Base-by-base conservation (phyloP, 2,797 vertebrate genomes). In the Labroides dimidiatus region DNA sequence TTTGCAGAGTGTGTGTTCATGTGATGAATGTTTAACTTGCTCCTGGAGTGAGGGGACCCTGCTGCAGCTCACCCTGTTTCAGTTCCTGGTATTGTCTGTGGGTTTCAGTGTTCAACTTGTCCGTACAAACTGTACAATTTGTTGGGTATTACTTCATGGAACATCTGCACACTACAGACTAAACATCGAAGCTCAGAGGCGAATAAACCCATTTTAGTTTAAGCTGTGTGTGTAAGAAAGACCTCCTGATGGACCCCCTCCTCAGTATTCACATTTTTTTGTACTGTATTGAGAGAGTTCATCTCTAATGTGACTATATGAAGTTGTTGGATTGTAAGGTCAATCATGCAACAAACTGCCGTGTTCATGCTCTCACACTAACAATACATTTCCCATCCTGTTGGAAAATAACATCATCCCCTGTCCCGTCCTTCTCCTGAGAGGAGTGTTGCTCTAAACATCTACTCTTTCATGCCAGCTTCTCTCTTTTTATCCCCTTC, bases 381-480 rank as follows among this genome's bases (percentile, higher is more conserved):
- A 71, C 68, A 48, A 52, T 49, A 23, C 24, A 23, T 69, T 74
- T 59, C 71, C 67, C 55, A 48, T 49, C 23, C n/a, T 23, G 54
- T 1, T 62, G 65, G 55, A 62, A 73, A 72, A 72, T 72, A 48
- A 21, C 10, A 21, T 12, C 20, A 44, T 44, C 9, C 9, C 6
- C 10, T 21, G 11, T 10, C 45, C 2, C 4, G 10, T 4, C 43
- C 41, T 0, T 21, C 10, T 48, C 27, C 16, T 1, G 10, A 36
- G 42, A 59, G 42, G n/a, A 51, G 36, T 43, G n/a, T 8, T 9
- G 21, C 64, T 77, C 16, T n/a, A 19, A 50, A 37, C 61, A 44
- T 64, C 53, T 12, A 4, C 52, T 64, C 27, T 49, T 33, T 36
- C 51, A 33, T 33, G 4, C 41, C 39, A 48, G 12, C 12, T 16